Conservation (phyloP, 2,888 invertebrate species). For the Amphipoea oculea region DNA sequence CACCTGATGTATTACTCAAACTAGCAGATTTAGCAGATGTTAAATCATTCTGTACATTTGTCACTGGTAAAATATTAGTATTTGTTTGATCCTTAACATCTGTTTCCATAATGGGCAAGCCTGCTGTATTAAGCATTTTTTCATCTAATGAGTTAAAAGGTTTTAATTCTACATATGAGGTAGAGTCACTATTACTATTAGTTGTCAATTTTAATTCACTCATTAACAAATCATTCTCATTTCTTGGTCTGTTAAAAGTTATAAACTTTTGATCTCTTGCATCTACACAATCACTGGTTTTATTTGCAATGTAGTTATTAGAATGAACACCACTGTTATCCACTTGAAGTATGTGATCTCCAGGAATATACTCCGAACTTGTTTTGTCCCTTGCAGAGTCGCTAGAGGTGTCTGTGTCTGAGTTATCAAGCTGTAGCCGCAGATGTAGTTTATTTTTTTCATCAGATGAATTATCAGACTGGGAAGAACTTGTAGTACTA, state of each 20-base stretch:
- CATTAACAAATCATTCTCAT: slow-evolving; percentile 50
- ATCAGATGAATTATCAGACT: slow-evolving; percentile 87
- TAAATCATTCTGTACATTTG: slow-evolving; percentile 58
- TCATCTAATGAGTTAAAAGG: slow-evolving; percentile 80
- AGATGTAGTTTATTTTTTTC: slow-evolving; percentile 86
- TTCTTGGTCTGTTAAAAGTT: slow-evolving; percentile 49
- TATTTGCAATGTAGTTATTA: slow-evolving; percentile 37
- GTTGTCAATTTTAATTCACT: slow-evolving; percentile 74
- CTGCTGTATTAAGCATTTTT: slow-evolving; percentile 80
- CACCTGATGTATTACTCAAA: slow-evolving; percentile 73
- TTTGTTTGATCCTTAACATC: slow-evolving; percentile 51
- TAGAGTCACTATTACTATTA: slow-evolving; percentile 85
- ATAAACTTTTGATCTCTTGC: slow-evolving; percentile 56
- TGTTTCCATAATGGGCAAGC: slow-evolving; percentile 73
- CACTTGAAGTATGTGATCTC: slow-evolving; percentile 77
- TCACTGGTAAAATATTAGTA: slow-evolving; percentile 32
- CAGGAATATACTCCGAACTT: slow-evolving; percentile 86
- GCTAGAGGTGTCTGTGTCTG: slow-evolving; percentile 88
- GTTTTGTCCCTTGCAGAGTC: slow-evolving; percentile 85
- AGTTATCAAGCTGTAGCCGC: slow-evolving; percentile 84
- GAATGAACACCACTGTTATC: slow-evolving; percentile 58
- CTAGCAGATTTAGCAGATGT: slow-evolving; percentile 70
- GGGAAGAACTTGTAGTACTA: slow-evolving; percentile 82
- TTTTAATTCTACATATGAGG: slow-evolving; percentile 85
- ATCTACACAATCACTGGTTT: slow-evolving; percentile 50